Evolutionary conservation across 1,140 invertebrate species (phyloP).

Genomic region (Diploscapter pachys): DNA sequence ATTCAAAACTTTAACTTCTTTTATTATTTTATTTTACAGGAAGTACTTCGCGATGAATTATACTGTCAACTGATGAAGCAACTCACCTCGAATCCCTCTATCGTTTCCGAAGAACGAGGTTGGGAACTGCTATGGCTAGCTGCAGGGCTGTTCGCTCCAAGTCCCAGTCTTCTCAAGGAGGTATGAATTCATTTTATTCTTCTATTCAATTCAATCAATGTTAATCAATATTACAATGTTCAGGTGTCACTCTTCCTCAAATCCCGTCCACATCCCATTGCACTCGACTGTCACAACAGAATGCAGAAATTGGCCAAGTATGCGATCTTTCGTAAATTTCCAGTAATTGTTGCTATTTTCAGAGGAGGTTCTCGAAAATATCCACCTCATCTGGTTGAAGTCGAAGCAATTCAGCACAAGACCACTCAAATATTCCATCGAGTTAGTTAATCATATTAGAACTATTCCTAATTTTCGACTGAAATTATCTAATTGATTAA

Average conservation of each 20-base stretch:
- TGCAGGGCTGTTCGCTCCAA: slow-evolving; percentile 84
- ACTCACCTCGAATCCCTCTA: slow-evolving; percentile 86
- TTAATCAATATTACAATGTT: slow-evolving; percentile 1
- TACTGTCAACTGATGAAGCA: slow-evolving; percentile 99
- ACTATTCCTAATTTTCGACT: slow-evolving; percentile 58
- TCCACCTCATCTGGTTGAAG: slow-evolving; percentile 97
- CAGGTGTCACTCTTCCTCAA: slow-evolving; percentile 80
- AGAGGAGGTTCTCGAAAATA: slow-evolving; percentile 72
- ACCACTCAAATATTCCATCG: slow-evolving; percentile 96
- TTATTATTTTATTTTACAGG: slow-evolving; percentile 60
- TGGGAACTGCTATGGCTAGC: slow-evolving; percentile 99
- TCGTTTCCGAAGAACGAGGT: slow-evolving; percentile 88
- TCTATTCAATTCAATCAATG: not conserved
- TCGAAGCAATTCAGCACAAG: slow-evolving; percentile 98
- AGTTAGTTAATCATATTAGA: not conserved
- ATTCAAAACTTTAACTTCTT: too few relatives aligned
- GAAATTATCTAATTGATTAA: too few relatives aligned
- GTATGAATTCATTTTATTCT: slow-evolving; percentile 20
- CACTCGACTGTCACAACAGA: slow-evolving; percentile 88
- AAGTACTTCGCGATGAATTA: slow-evolving; percentile 93
- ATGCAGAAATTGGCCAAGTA: slow-evolving; percentile 87
- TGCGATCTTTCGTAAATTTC: not conserved
- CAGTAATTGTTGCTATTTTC: slow-evolving; percentile 5
- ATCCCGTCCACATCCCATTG: slow-evolving; percentile 89
- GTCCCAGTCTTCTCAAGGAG: slow-evolving; percentile 84